Base-by-base conservation (phyloP, 1,140 invertebrate species). In the Drosophila prosaltans region DNA sequence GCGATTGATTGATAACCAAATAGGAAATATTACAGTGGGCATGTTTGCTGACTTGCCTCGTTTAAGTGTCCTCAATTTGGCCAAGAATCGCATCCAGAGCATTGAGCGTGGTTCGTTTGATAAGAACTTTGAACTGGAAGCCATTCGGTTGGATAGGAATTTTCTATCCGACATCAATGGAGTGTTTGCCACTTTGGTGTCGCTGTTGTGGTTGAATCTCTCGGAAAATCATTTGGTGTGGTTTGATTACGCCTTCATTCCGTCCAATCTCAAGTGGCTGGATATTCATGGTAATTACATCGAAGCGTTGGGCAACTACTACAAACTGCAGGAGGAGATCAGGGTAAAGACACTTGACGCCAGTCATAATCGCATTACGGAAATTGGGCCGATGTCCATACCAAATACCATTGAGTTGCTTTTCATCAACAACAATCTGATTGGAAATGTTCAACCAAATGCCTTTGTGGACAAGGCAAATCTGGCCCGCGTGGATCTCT, bases 221-320 rank as follows among this genome's bases (percentile, higher is more conserved):
- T 97, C 97, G 1, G 96, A 97, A 92, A 98, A 98, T 93, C 96
- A 97, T 93, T 93, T 98, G 84, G 95, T 97, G 54, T 97, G 96
- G 96, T 98, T 98, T 90, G 97, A 98, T 91, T 98, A 97, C 91
- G 96, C 96, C 11, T 97, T 97, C 91, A 95, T 98, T 70, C 97
- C 97, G 8, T 95, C 94, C 54, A 97, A 97, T 91, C 93, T 98
- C 54, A 97, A 98, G 92, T 98, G 97, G 96, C 93, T 98, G 82
- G 97, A 98, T 91, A 95, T 98, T 78, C 97, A 97, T 90, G 95
- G 96, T 43, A 98, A 98, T 91, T 96, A 95, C 78, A 97, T 98
- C 83, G 96, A 97, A 92, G 95, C 95, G 40, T 93, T 98, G 59
- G 96, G 95, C 7, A 97, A 97, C 92, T 97, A 97, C 92, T 97